phyloP scores from a whole-genome alignment of 2,113 vertebrate genomes.

The Daboia siamensis region DNA sequence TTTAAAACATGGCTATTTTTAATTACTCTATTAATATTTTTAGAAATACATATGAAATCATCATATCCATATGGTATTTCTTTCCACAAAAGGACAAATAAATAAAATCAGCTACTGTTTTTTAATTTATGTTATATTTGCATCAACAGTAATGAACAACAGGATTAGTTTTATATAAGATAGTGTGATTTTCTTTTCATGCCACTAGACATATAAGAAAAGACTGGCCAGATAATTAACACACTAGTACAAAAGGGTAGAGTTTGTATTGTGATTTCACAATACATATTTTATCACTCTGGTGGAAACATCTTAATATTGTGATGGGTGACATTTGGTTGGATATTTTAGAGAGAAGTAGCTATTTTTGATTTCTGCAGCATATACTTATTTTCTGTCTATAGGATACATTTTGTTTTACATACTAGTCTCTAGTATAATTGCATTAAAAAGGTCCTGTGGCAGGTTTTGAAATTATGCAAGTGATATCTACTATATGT shows the following conservation, averaged over 20 bases:
- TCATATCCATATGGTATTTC: conserved; percentile 3
- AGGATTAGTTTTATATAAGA: not conserved
- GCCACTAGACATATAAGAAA: not conserved
- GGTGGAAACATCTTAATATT: not conserved
- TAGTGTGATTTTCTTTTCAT: not conserved
- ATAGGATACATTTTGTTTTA: conserved; percentile 2
- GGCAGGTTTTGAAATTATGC: not conserved
- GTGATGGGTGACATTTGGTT: not conserved
- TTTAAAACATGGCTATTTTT: conserved; percentile 5
- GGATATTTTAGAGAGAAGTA: not conserved
- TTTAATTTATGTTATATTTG: not conserved
- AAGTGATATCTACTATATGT: not conserved
- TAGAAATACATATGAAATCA: conserved; percentile 3
- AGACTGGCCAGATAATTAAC: not conserved
- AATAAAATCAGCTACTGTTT: not conserved
- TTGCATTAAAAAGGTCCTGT: not conserved
- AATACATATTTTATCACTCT: not conserved
- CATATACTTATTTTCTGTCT: conserved; percentile 2
- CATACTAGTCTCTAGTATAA: not conserved
- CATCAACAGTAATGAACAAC: not conserved
- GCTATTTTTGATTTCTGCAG: not conserved
- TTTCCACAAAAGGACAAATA: not conserved
- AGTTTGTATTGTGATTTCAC: not conserved
- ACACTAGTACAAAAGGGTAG: not conserved
- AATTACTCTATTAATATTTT: conserved; percentile 12